phyloP scores from a whole-genome alignment of 2,888 invertebrate genomes.

The Geotrupes spiniger region DNA sequence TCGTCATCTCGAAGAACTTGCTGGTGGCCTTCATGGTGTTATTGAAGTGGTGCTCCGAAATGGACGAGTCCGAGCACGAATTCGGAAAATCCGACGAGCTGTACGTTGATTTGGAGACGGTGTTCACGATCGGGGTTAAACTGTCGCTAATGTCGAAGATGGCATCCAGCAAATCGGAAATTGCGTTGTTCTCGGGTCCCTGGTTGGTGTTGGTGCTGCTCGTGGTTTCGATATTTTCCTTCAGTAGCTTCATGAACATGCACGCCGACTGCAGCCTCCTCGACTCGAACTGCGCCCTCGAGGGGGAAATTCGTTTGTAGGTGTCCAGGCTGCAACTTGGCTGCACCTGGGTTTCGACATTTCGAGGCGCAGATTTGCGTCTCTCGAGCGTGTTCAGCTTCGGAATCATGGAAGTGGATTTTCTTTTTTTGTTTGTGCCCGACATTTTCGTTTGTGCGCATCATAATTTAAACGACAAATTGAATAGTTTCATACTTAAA shows the following conservation, averaged over 20 bases:
- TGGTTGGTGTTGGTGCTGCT: background rate
- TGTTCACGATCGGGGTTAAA: constrained; percentile 12
- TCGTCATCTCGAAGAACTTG: constrained; percentile 13
- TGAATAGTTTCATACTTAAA: constrained; percentile 1
- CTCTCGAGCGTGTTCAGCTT: too few species aligned
- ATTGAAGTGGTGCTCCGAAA: constrained; percentile 13
- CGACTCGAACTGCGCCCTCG: constrained; percentile 16
- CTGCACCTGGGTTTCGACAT: too few species aligned
- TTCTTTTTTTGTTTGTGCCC: too few species aligned
- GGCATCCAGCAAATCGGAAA: background rate
- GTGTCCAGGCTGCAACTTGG: background rate
- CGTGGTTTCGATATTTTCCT: constrained; percentile 13
- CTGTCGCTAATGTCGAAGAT: constrained; percentile 17
- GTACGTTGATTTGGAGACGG: constrained; percentile 1
- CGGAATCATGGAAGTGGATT: too few species aligned
- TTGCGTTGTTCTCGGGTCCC: background rate
- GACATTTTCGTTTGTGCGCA: background rate
- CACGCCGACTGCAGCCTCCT: constrained; percentile 14
- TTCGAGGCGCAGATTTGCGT: too few species aligned
- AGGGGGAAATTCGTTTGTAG: constrained; percentile 8
- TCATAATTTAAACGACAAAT: constrained; percentile 2
- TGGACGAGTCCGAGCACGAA: background rate
- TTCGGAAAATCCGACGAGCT: background rate
- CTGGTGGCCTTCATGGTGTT: constrained; percentile 14
- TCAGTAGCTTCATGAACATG: constrained; percentile 13